phyloP scores from a whole-genome alignment of 2,113 vertebrate genomes.

The Mungos mungo region DNA sequence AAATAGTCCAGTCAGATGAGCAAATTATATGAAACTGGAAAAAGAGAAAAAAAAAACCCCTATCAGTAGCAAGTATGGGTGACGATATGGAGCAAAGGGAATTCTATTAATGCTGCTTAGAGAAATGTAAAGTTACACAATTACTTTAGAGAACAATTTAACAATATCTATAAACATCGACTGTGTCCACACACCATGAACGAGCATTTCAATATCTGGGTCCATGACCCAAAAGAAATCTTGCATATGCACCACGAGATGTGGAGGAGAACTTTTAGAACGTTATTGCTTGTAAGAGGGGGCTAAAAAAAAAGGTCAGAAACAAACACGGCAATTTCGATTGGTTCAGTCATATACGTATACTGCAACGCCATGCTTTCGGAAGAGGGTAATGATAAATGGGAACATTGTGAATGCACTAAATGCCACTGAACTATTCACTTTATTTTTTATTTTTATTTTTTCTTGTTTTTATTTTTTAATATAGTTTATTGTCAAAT shows the following conservation, averaged over 20 bases:
- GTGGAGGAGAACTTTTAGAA: not conserved
- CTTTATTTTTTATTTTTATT: not conserved
- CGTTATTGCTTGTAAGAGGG: not conserved
- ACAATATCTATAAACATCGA: not conserved
- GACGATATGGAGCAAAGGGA: not conserved
- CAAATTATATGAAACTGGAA: not conserved
- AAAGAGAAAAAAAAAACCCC: not conserved
- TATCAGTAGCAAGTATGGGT: not conserved
- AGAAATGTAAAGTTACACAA: not conserved
- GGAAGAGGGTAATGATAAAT: not conserved
- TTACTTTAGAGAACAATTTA: not conserved
- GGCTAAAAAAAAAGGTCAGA: not conserved
- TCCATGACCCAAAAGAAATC: not conserved
- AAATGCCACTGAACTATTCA: not conserved
- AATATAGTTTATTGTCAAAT: too few species aligned
- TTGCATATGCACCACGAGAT: not conserved
- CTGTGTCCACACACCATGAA: not conserved
- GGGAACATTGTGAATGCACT: not conserved
- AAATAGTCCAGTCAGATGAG: not conserved
- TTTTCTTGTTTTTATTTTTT: too few species aligned
- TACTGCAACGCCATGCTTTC: not conserved
- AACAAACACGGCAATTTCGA: not conserved
- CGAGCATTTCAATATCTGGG: not conserved
- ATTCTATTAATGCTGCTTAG: not conserved
- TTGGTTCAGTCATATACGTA: not conserved